Evolutionary conservation across 2,113 vertebrate genomes (phyloP).

Genomic region (Pandion haliaetus): DNA sequence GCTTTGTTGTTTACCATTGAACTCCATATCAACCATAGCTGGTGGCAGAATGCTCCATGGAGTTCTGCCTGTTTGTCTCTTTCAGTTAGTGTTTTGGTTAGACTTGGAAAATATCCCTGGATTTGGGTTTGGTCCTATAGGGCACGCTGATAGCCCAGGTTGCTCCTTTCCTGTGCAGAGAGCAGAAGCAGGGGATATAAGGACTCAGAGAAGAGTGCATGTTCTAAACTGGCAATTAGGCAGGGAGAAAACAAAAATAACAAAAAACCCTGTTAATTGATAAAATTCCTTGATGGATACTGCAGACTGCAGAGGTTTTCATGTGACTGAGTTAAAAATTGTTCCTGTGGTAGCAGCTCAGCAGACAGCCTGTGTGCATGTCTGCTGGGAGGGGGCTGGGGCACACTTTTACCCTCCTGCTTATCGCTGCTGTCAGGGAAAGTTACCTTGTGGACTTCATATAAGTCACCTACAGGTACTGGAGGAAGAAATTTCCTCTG

Average conservation of each 20-base stretch:
- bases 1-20: neutral
- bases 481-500: neutral
- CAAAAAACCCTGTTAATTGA: neutral
- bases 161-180: neutral
- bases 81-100: neutral
- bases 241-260: neutral
- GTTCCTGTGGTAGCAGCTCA: neutral
- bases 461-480: neutral
- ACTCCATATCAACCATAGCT: neutral
- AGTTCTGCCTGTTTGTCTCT: neutral
- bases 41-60: neutral
- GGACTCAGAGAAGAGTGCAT: neutral
- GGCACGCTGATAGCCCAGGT: too few species aligned
- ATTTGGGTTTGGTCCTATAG: neutral
- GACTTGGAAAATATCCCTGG: neutral
- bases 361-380: neutral
- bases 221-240: neutral
- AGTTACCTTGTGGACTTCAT: neutral
- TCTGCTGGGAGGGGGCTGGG: neutral
- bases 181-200: neutral
- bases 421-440: neutral
- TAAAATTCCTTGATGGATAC: neutral
- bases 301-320: neutral
- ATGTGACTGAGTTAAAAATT: neutral
- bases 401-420: neutral